Conservation (phyloP, 1,140 invertebrate genomes). For the Anastrepha ludens region DNA sequence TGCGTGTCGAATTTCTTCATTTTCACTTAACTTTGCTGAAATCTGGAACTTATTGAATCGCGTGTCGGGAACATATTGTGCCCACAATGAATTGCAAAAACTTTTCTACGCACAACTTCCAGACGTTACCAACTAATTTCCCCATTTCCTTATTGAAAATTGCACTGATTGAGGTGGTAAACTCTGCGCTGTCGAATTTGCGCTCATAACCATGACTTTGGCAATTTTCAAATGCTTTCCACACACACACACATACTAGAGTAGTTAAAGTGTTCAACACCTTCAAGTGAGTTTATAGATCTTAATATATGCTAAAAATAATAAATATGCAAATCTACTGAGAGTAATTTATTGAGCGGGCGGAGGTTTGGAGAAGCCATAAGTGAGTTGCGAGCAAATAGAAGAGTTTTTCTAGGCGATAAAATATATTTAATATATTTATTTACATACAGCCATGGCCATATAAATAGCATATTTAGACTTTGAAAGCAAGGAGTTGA, state of each 20-base stretch:
- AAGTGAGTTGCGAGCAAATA: too few species aligned
- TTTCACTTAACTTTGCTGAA: conserved; percentile 28
- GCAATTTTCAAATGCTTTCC: neutral
- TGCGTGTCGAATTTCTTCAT: neutral
- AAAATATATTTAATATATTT: too few species aligned
- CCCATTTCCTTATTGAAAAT: neutral
- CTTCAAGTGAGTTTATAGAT: neutral
- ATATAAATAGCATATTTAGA: too few species aligned
- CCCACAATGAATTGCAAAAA: conserved; percentile 29
- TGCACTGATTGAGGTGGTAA: neutral
- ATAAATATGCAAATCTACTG: neutral
- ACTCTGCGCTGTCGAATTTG: neutral
- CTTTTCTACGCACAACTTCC: neutral
- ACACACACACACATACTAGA: neutral
- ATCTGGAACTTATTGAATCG: conserved; percentile 22
- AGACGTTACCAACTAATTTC: neutral
- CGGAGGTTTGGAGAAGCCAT: too few species aligned
- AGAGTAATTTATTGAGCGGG: too few species aligned
- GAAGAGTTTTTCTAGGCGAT: too few species aligned
- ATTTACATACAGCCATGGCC: too few species aligned
- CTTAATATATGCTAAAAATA: neutral
- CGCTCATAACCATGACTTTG: conserved; percentile 12
- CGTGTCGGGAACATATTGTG: conserved; percentile 16
- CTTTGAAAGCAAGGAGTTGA: too few species aligned
- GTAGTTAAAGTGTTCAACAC: neutral